These are phyloP conservation scores for Leptopilina drosophilae DNA, from an alignment of 2,888 invertebrate species.

Conservation along the genomic window DNA sequence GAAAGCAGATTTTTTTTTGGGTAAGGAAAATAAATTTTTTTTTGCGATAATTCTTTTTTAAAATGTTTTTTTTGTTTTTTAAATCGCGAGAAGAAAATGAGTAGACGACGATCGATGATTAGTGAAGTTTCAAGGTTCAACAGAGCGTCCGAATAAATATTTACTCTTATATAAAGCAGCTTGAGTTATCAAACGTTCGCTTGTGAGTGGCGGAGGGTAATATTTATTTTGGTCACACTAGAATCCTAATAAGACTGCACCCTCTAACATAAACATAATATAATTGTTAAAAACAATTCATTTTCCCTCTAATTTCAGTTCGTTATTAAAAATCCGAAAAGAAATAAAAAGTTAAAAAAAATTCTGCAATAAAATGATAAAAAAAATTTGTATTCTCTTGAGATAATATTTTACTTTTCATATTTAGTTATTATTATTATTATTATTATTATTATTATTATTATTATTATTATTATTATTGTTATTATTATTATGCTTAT, in stretches of 20 bases:
- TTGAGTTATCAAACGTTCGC: not conserved
- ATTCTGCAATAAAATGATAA: too few relatives aligned
- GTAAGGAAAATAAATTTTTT: not conserved
- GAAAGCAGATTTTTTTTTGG: not conserved
- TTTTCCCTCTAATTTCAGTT: not conserved
- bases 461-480: too few relatives aligned
- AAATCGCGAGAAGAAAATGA: not conserved
- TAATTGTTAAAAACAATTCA: not conserved
- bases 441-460: too few relatives aligned
- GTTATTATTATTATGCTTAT: too few relatives aligned
- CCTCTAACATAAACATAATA: slow-evolving; percentile 7
- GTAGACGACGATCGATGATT: not conserved
- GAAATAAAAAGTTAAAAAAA: too few relatives aligned
- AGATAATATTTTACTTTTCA: too few relatives aligned
- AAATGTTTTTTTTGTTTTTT: not conserved
- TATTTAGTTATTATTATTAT: too few relatives aligned
- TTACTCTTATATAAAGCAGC: not conserved
- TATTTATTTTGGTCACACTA: slow-evolving; percentile 20
- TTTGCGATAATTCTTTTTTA: too few relatives aligned
- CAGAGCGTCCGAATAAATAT: slow-evolving; percentile 12
- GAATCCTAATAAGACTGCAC: slow-evolving; percentile 23
- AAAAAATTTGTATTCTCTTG: too few relatives aligned
- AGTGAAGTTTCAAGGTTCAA: not conserved
- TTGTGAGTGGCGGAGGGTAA: not conserved
- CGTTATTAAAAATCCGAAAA: too few relatives aligned